Evolutionary conservation across 1,140 invertebrate genomes (phyloP), one percentile per base, ranked within the genome.

Genomic region (Nasonia vitripennis): DNA sequence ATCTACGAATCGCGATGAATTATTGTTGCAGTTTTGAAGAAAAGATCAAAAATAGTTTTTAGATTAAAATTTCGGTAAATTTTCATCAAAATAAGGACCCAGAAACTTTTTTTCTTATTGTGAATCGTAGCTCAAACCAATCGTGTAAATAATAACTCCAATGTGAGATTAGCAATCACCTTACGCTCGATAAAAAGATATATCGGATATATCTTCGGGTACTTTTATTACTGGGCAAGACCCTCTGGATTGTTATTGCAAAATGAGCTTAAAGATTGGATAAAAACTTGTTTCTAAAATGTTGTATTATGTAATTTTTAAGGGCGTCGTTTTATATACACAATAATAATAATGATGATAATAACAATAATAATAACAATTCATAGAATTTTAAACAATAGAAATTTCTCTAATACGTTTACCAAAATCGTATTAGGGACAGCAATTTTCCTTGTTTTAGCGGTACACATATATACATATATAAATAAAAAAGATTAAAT

Each of bases 151-250:
- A 71, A 71, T 31, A 45, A 45, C 41, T 45, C 6, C 1, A 71
- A 31, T 45, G 73, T 41, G 37, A 37, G 20, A 41, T 75, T 45
- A 75, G 14, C 37, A 75, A 34, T 75, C 17, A 75, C 4, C 73
- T 20, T n/a, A 45, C 1, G 17, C 73, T 75, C 31, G 27, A 75
- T 45, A n/a, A 45, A 45, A 75, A 75, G 37, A 45, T 75, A 34
- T 75, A 75, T 45, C 73, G 12, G 68, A 71, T 71, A 71, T 71
- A 34, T 71, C 68, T 71, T 71, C 10, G 68, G 27, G 68, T 17
- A 27, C 12, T 62, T 31, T 71, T 71, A 27, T 71, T 71, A 71
- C 27, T 71, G 23, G 17, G 55, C 55, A n/a, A 62, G 55, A 20
- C 17, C 20, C 55, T 62, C 55, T 62, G 17, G 55, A 62, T 62